Evolutionary conservation across 2,888 invertebrate genomes (phyloP).

Genomic region (Dermolepida albohirtum): DNA sequence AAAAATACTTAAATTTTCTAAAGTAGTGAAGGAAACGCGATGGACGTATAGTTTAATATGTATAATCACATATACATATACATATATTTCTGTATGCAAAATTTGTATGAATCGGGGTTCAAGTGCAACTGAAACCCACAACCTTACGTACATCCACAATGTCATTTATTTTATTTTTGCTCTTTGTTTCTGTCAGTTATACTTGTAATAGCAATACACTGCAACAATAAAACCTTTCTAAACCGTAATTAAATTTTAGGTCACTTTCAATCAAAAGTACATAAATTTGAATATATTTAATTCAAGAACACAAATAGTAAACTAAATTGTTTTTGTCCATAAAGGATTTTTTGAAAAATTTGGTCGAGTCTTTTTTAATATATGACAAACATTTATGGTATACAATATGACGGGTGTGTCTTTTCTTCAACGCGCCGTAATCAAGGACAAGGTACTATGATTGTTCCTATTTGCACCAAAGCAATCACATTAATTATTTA

Average conservation of each 20-base stretch:
- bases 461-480: no score
- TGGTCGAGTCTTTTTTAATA: background rate
- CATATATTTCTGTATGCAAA: constrained; percentile 18
- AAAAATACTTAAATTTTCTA: no score
- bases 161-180: constrained; percentile 3
- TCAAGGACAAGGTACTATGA: background rate
- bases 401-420: constrained; percentile 10
- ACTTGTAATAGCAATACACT: background rate
- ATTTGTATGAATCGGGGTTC: constrained; percentile 1
- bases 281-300: background rate
- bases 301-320: constrained; percentile 6
- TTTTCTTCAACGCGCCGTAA: background rate
- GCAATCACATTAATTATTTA: constrained; percentile 10
- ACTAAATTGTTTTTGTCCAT: background rate
- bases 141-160: constrained; percentile 2
- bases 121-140: background rate
- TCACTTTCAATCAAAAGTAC: constrained; percentile 5
- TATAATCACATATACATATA: background rate
- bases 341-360: constrained; percentile 3
- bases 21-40: no score
- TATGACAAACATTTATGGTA: background rate
- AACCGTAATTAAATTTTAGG: constrained; percentile 15
- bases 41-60: constrained; percentile 5
- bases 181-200: constrained; percentile 13
- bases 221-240: constrained; percentile 8